Base-by-base conservation (phyloP, 2,888 invertebrate genomes). In the Antheraea assamensis region DNA sequence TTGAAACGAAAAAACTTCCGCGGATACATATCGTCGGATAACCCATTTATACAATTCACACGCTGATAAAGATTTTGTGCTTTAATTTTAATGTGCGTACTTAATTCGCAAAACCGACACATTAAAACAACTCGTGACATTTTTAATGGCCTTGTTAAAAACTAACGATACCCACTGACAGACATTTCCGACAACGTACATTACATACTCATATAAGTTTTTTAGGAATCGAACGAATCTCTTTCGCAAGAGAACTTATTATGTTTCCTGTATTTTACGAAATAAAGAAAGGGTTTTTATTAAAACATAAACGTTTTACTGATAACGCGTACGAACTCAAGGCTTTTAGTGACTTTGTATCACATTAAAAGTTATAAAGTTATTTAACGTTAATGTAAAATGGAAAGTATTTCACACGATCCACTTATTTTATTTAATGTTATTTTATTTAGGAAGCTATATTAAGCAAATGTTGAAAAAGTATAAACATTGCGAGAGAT, bases 111-210 rank as follows among this genome's bases (percentile, higher is more conserved):
- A 80, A 76, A 75, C 78, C 77, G 78, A 79, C 55, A 71, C 78
- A 79, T 79, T 81, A 78, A 79, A 78, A 76, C 79, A 76, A 73
- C 82, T 80, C 30, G 73, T 78, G 78, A 80, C 77, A 80, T 80
- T 83, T 80, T 81, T 83, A 86, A 86, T 84, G 79, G 77, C 79
- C 27, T 66, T 76, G 80, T 82, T 80, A 83, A 81, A 80, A 76
- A 79, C 77, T 80, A 82, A 83, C 77, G 82, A 81, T 79, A 79
- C 75, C 76, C 79, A 74, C 79, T 82, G 85, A 84, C 77, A 79
- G 80, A 24, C 31, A 80, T 76, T 77, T 83, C 80, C 84, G 85
- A 86, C 82, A 78, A 19, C 30, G 71, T 49, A 47, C 49, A 21
- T 49, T 74, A 27, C 31, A 52, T 27, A 27, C 47, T 55, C 27